Evolutionary conservation across 2,888 invertebrate species (phyloP), one percentile per base, ranked within the genome.

Genomic region (Agriopis leucophaearia): DNA sequence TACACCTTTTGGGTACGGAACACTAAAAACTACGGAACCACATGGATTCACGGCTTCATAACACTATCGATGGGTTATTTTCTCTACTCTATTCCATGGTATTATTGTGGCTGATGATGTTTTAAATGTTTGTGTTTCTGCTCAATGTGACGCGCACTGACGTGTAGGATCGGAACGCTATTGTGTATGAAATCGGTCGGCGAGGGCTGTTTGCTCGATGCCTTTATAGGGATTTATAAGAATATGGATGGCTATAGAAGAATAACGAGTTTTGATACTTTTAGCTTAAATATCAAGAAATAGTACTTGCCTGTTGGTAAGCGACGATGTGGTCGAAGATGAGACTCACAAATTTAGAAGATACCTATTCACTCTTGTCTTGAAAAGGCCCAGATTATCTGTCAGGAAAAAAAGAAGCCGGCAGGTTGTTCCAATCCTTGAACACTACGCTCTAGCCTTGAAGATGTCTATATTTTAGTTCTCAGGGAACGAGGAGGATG

Each of bases 81-180:
- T 57, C 13, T 59, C 47, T 60, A 16, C 56, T 50, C 12, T 66
- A 63, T 65, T 59, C 69, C 74, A 68, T 65, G 78, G 76, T 81
- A 82, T 82, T 84, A 87, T 88, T 81, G 78, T 77, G 74, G 81
- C 82, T 90, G 92, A 92, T 92, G 90, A 90, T 89, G 83, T 90
- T 91, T 90, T 88, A 88, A 91, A 91, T 93, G 91, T 92, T 92
- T 93, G 84, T 88, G 82, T 92, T 92, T 92, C 92, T 91, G 90
- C 89, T 92, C 91, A 88, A 88, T 88, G 84, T 88, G 91, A 88
- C 81, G 88, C 78, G 82, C 83, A 83, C 78, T 90, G 91, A 91
- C 90, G 89, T 92, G 89, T 84, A 91, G 88, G 81, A 83, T 78
- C 82, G 78, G 78, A 75, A 70, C 72, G 77, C 86, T 80, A 87